Evolutionary conservation across 2,888 invertebrate species (phyloP).

Genomic region (Spilarctia lutea): DNA sequence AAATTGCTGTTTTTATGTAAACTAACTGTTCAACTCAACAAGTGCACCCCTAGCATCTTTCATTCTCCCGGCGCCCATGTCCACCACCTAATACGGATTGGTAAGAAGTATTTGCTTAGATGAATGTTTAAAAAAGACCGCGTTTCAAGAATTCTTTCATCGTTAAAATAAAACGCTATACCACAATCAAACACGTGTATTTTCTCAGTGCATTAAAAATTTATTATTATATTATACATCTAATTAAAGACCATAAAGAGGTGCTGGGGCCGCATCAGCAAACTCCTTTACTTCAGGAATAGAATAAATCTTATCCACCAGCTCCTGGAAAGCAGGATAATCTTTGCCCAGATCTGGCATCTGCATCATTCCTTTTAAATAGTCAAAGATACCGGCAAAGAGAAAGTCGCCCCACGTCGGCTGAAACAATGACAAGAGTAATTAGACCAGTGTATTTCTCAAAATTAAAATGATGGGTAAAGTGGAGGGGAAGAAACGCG

Average conservation of each 20-base stretch:
- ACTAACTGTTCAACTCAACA: too few species aligned
- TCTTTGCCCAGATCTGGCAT: conserved; percentile 60
- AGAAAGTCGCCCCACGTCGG: conserved; percentile 56
- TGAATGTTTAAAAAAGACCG: too few species aligned
- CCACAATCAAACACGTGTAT: not conserved
- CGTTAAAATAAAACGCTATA: not conserved
- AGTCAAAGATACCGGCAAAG: conserved; percentile 52
- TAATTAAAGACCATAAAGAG: conserved; percentile 9
- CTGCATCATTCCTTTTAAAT: conserved; percentile 45
- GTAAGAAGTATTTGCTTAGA: too few species aligned
- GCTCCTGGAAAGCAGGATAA: conserved; percentile 65
- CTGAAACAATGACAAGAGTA: conserved; percentile 37
- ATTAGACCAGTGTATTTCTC: conserved; percentile 78
- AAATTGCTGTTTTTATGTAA: too few species aligned
- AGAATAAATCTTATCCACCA: conserved; percentile 59
- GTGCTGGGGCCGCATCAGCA: conserved; percentile 51
- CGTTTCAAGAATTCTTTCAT: too few species aligned
- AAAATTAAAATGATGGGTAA: too few species aligned
- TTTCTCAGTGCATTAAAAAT: not conserved
- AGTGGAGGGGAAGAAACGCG: too few species aligned
- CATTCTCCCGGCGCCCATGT: too few species aligned
- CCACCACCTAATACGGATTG: too few species aligned
- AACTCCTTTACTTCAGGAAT: conserved; percentile 69
- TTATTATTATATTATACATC: not conserved
- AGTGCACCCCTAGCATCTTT: too few species aligned